These are phyloP conservation scores for Dendrolimus houi DNA, from an alignment of 2,888 invertebrate species.

Conservation along the genomic window DNA sequence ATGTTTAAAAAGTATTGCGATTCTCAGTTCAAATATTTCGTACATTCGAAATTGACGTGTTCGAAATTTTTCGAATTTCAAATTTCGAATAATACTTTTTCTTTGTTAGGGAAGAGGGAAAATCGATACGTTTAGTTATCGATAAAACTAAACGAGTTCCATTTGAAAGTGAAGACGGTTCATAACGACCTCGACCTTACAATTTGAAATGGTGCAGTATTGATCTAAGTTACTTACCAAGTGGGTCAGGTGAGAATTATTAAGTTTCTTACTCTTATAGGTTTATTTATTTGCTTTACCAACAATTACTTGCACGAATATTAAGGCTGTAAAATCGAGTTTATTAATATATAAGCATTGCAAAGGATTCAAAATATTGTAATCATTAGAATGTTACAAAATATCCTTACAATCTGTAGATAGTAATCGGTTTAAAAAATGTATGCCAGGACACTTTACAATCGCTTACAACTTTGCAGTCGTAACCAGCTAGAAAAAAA, in stretches of 20 bases:
- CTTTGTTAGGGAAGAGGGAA: background rate
- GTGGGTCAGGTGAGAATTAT: constrained; percentile 15
- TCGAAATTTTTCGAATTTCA: constrained; percentile 12
- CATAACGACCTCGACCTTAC: constrained; percentile 37
- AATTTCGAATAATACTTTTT: background rate
- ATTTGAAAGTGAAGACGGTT: constrained; percentile 25
- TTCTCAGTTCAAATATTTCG: constrained; percentile 24
- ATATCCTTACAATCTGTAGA: no score
- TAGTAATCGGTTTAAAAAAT: no score
- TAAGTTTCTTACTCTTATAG: constrained; percentile 3
- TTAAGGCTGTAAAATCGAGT: no score
- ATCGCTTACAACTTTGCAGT: no score
- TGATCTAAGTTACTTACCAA: constrained; percentile 11
- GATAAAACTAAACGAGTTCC: background rate
- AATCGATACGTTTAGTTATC: background rate
- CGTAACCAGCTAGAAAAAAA: no score
- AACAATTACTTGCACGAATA: no score
- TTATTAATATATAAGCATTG: no score
- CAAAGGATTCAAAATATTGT: no score
- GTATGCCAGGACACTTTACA: no score
- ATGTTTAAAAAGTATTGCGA: background rate
- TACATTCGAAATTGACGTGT: constrained; percentile 28
- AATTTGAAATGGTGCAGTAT: constrained; percentile 19
- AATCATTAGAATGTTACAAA: no score
- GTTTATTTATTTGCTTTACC: constrained; percentile 2